Conservation (phyloP, 2,888 invertebrate species). For the Mimas tiliae region DNA sequence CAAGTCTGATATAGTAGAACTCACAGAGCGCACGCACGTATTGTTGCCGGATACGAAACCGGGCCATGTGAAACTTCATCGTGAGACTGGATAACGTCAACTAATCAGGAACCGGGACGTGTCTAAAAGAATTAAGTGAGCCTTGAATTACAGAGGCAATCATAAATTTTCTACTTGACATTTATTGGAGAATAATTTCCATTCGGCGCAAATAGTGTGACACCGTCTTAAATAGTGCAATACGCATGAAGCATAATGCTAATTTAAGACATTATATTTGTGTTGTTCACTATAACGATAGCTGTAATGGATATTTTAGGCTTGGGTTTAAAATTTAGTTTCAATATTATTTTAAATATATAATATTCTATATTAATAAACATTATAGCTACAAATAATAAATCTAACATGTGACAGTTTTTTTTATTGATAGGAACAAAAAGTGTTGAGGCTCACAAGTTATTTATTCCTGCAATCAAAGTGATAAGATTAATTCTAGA, state of each 20-base stretch:
- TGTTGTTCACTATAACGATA: constrained; percentile 14
- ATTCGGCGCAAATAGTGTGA: not conserved
- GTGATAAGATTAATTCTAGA: constrained; percentile 18
- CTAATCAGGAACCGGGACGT: too few relatives aligned
- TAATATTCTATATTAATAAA: too few relatives aligned
- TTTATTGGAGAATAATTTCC: not conserved
- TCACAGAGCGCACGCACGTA: too few relatives aligned
- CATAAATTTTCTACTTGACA: not conserved
- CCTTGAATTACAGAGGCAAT: too few relatives aligned
- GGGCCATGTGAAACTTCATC: too few relatives aligned
- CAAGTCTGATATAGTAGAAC: too few relatives aligned
- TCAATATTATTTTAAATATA: not conserved
- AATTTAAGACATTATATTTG: constrained; percentile 9
- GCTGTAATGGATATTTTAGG: not conserved
- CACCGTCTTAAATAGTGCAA: not conserved
- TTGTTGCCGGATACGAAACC: too few relatives aligned
- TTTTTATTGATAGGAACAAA: not conserved
- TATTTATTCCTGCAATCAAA: constrained; percentile 13
- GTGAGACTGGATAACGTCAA: too few relatives aligned
- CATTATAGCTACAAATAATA: not conserved
- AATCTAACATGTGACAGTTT: not conserved
- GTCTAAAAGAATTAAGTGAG: too few relatives aligned
- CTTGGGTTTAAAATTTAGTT: not conserved
- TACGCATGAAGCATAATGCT: constrained; percentile 15
- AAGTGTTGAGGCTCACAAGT: not conserved